Percentiles rank a stretch among this genome's conserved stretches.
phyloP scores from a whole-genome alignment of 2,888 invertebrate species.

The Hermaeophaga mercurialis region DNA sequence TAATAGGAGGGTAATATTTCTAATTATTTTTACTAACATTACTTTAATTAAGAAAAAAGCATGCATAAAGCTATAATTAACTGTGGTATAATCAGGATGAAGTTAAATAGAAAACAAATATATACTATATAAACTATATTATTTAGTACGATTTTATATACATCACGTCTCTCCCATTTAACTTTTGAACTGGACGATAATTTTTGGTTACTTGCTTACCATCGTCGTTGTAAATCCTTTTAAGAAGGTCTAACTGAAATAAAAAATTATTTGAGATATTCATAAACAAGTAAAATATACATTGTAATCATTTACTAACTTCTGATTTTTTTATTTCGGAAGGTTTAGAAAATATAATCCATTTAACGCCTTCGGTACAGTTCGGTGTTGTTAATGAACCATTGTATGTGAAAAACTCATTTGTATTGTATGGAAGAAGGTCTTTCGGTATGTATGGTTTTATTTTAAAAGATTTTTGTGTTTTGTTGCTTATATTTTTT shows the following conservation, averaged over 20 bases:
- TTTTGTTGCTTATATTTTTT: slow-evolving; percentile 19
- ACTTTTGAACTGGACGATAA: slow-evolving; percentile 27
- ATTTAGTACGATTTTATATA: slow-evolving; percentile 6
- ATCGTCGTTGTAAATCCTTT: slow-evolving; percentile 17
- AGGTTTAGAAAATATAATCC: slow-evolving; percentile 67
- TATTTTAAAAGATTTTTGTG: slow-evolving; percentile 10
- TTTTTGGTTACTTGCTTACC: slow-evolving; percentile 14
- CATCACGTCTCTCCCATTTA: slow-evolving; percentile 29
- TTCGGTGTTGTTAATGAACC: slow-evolving; percentile 76
- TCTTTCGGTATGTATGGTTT: slow-evolving; percentile 7
- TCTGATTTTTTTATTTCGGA: slow-evolving; percentile 55
- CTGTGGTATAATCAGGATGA: no score
- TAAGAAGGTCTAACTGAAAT: slow-evolving; percentile 27
- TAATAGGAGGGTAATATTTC: no score
- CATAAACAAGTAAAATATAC: not conserved
- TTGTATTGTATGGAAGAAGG: slow-evolving; percentile 31
- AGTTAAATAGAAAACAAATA: no score
- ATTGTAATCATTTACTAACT: slow-evolving; percentile 32
- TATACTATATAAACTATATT: no score
- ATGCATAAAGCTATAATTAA: no score
- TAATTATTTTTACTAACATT: no score
- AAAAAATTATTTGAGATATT: slow-evolving; percentile 2
- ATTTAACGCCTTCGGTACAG: slow-evolving; percentile 71
- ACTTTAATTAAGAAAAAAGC: no score
- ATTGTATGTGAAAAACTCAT: slow-evolving; percentile 66